These are phyloP conservation scores for Leuctra nigra DNA, from an alignment of 2,888 invertebrate genomes.

Conservation along the genomic window DNA sequence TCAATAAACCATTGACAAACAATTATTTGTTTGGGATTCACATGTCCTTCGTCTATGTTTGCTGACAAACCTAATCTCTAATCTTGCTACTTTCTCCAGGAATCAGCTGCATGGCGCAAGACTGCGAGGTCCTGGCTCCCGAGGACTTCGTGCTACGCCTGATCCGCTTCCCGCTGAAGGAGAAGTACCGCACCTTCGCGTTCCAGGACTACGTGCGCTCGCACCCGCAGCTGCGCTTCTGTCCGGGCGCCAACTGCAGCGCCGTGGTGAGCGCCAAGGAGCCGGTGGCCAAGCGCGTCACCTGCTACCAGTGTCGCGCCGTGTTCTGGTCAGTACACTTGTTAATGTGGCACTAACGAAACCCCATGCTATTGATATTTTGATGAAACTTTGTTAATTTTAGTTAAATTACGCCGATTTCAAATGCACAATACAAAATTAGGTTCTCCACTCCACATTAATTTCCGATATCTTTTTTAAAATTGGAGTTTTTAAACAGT, in stretches of 20 bases:
- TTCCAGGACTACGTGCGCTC: constrained; percentile 95
- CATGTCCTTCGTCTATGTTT: too few species aligned
- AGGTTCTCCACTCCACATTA: too few species aligned
- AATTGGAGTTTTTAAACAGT: too few species aligned
- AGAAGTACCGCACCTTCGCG: constrained; percentile 92
- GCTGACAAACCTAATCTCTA: too few species aligned
- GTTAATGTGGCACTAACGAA: too few species aligned
- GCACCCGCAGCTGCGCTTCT: constrained; percentile 84
- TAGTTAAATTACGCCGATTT: too few species aligned
- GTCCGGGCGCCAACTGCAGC: constrained; percentile 94
- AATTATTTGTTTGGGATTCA: too few species aligned
- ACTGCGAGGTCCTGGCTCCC: constrained; percentile 90
- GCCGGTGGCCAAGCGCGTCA: constrained; percentile 74
- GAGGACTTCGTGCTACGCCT: constrained; percentile 91
- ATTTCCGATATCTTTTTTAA: too few species aligned
- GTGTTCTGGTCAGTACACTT: constrained; percentile 67
- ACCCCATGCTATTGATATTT: too few species aligned
- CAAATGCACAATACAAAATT: too few species aligned
- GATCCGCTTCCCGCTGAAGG: constrained; percentile 71
- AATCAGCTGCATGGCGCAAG: constrained; percentile 95
- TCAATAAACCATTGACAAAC: too few species aligned
- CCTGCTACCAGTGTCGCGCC: constrained; percentile 82
- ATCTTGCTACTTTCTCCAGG: constrained; percentile 47
- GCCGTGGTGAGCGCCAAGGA: constrained; percentile 80
- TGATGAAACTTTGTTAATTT: too few species aligned